These are phyloP conservation scores for Lycophotia porphyrea DNA, from an alignment of 2,888 invertebrate genomes.

Conservation along the genomic window DNA sequence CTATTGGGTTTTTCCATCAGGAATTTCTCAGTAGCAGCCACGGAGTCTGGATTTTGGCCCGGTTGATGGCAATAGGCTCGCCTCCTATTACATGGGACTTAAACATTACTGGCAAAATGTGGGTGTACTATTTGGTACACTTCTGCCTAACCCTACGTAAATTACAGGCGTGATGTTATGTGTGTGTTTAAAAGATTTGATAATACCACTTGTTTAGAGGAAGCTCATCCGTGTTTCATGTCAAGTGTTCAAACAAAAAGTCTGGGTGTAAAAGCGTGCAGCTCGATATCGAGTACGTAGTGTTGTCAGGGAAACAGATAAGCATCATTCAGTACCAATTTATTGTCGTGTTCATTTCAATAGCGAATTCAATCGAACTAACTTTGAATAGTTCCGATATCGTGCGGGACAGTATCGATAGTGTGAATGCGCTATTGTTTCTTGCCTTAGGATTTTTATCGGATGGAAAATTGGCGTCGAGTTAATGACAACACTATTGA, in stretches of 20 bases:
- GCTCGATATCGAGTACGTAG: slow-evolving; percentile 17
- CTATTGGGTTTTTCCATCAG: too few species aligned
- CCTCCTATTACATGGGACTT: too few species aligned
- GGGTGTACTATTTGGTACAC: too few species aligned
- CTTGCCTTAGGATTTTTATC: slow-evolving; percentile 11
- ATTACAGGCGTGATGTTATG: too few species aligned
- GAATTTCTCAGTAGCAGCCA: too few species aligned
- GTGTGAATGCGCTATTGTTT: slow-evolving; percentile 36
- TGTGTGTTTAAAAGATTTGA: too few species aligned
- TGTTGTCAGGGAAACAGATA: slow-evolving; percentile 45
- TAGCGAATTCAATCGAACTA: slow-evolving; percentile 59
- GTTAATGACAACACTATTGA: background rate
- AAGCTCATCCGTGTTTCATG: slow-evolving; percentile 14
- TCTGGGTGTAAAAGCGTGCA: slow-evolving; percentile 27
- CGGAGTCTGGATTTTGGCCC: too few species aligned
- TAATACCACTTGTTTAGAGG: slow-evolving; percentile 12
- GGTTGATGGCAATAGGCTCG: too few species aligned
- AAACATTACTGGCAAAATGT: too few species aligned
- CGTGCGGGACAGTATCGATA: background rate
- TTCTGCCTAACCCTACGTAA: too few species aligned
- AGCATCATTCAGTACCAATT: slow-evolving; percentile 57
- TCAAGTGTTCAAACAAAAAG: slow-evolving; percentile 54
- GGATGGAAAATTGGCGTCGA: background rate
- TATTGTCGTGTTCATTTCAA: slow-evolving; percentile 52
- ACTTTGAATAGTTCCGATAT: slow-evolving; percentile 54